Conservation (phyloP, 2,888 invertebrate genomes). For the Alentia gelatinosa region DNA sequence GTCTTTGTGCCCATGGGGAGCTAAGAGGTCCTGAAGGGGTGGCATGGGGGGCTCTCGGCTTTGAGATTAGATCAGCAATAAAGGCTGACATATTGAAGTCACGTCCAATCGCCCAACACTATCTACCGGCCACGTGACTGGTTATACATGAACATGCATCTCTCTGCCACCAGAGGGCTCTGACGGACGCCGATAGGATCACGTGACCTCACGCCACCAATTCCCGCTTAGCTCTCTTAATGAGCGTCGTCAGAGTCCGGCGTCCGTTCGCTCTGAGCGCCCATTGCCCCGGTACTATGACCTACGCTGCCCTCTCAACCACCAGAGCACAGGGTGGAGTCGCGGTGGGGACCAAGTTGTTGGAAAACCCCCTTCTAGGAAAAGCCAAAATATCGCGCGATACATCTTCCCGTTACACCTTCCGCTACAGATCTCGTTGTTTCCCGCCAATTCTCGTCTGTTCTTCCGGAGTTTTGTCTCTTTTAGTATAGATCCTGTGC, state of each 20-base stretch:
- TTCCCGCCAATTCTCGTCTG: background rate
- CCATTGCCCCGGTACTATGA: background rate
- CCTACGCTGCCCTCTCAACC: background rate
- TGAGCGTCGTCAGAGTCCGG: background rate
- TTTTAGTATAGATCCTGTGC: too few species aligned
- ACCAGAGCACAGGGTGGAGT: background rate
- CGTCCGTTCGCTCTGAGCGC: background rate
- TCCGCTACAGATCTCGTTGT: background rate
- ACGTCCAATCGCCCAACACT: background rate
- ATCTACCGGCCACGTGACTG: background rate
- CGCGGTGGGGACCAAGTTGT: background rate
- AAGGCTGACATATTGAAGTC: background rate
- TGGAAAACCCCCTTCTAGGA: background rate
- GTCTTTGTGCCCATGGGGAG: background rate
- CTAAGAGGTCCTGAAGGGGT: background rate
- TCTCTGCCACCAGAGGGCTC: background rate
- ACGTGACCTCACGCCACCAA: slow-evolving; percentile 3
- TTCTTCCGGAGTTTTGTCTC: too few species aligned
- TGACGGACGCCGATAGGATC: background rate
- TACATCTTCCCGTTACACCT: background rate
- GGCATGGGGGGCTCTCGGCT: slow-evolving; percentile 19
- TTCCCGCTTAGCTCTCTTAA: slow-evolving; percentile 30
- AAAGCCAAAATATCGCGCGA: background rate
- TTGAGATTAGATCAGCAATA: slow-evolving; percentile 35
- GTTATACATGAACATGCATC: background rate